Evolutionary conservation across 2,113 vertebrate genomes (phyloP), one percentile per base, ranked within the genome.

Genomic region (Dromas ardeola): DNA sequence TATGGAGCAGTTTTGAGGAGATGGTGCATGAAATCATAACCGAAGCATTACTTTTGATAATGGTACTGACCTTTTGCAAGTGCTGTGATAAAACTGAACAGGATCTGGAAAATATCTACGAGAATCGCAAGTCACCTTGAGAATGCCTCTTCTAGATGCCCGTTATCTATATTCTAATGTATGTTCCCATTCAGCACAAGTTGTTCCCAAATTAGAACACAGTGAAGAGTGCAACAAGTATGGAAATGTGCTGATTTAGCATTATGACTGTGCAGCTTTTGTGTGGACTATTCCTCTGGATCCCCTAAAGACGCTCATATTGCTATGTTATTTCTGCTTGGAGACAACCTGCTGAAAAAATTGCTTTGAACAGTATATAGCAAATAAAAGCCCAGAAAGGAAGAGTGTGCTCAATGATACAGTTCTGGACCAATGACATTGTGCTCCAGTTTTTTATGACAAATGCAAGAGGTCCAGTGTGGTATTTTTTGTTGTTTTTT

Each of bases 41-140:
- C 78, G 86, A 88, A 81, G 11, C 67, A 63, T 73, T 94, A 55
- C 29, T 74, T 88, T 42, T 0, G 0, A n/a, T 92, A 78, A 96
- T 71, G 80, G n/a, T 26, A 43, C 59, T 78, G 86, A 95, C 72
- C 72, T 96, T 95, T 94, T 71, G 55, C n/a, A 86, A 97, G 50
- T 32, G 19, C 50, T 67, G 47, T 66, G 80, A 83, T 90, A 96
- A 97, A 97, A 92, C 22, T 1, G 3, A 86, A 34, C 49, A 43
- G 12, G 63, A 62, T 55, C 80, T 84, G 59, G 59, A 95, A 88
- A 79, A 70, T 17, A 90, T 14, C 52, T 45, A 9, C 0, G 0
- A 62, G 59, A 78, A 73, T 70, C 13, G 10, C 20, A 84, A 43
- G 30, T 92, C 71, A 95, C 76, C 47, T 86, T 96, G 58, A 91